Conservation (phyloP, 2,797 vertebrate species). For the Xiphophorus birchmanni region DNA sequence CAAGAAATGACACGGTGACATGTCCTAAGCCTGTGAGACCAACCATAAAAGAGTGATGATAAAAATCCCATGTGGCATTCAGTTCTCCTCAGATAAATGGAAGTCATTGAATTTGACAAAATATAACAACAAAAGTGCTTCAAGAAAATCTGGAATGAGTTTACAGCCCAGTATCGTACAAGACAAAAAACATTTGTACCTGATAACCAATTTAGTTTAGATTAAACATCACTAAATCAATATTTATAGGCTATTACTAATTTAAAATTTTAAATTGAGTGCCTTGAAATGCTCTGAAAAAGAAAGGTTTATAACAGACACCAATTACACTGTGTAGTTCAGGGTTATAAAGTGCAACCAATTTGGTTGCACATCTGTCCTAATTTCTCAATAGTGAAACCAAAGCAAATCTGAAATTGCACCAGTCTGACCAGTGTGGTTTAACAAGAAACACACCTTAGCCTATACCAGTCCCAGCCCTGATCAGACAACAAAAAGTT, state of each 20-base stretch:
- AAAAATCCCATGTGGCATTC: background rate
- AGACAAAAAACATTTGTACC: no score
- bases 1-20: conserved; percentile 3
- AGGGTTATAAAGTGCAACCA: background rate
- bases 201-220: background rate
- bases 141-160: no score
- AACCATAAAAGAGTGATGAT: background rate
- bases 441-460: background rate
- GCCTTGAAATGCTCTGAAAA: no score
- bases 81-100: conserved; percentile 15
- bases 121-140: background rate
- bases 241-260: no score
- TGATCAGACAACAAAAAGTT: background rate
- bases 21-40: conserved; percentile 13
- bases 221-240: no score
- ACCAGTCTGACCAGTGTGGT: background rate
- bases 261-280: no score
- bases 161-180: no score
- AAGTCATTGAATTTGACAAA: conserved; percentile 9
- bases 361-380: background rate
- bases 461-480: background rate
- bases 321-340: background rate
- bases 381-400: background rate
- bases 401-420: background rate
- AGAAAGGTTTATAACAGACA: no score